Conservation (phyloP, 1,140 invertebrate genomes). For the Idris sp. region DNA sequence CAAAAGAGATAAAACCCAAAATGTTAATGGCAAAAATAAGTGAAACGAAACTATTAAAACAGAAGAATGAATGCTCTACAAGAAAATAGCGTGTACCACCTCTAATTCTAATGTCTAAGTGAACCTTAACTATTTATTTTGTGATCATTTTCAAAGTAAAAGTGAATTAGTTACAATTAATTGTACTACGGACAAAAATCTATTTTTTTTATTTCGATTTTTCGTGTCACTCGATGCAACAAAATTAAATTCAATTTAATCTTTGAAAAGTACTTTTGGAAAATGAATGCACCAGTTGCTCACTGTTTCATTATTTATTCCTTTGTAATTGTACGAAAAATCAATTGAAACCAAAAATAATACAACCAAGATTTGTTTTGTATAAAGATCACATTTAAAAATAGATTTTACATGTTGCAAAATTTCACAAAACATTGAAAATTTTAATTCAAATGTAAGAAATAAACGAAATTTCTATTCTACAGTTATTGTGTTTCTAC, state of each 20-base stretch:
- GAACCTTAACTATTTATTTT: conserved; percentile 43
- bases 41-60: conserved; percentile 58
- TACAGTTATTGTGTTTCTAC: conserved; percentile 28
- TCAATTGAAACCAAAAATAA: too few species aligned
- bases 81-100: conserved; percentile 62
- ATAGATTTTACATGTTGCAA: background rate
- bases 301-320: conserved; percentile 18
- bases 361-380: too few species aligned
- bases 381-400: conserved; percentile 16
- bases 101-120: conserved; percentile 61
- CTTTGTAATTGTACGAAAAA: background rate
- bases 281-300: conserved; percentile 43
- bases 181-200: conserved; percentile 31
- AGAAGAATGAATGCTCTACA: conserved; percentile 62
- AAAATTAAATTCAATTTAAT: too few species aligned
- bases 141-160: conserved; percentile 26
- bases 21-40: conserved; percentile 60
- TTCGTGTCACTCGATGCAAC: conserved; percentile 5
- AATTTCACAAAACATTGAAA: conserved; percentile 8
- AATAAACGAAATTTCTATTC: conserved; percentile 15
- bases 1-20: conserved; percentile 58
- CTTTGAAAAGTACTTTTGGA: background rate
- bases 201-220: conserved; percentile 41
- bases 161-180: conserved; percentile 30
- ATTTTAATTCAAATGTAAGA: conserved; percentile 1